Evolutionary conservation across 2,888 invertebrate species (phyloP), one percentile per base, ranked within the genome.

Genomic region (Antheraea yamamai): DNA sequence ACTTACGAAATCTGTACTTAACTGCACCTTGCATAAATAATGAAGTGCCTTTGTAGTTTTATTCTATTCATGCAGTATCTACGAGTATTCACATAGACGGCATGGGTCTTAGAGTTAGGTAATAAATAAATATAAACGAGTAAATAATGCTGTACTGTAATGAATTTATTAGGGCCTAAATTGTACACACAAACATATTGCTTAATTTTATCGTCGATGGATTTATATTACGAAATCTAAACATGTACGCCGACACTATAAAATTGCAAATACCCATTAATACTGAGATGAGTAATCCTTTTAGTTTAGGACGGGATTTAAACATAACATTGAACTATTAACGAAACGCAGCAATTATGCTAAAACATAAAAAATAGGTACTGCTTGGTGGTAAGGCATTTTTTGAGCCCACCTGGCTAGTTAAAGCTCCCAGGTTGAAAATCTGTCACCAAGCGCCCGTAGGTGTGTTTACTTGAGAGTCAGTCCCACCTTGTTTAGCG

Each of bases 1-100:
- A 66, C 64, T 66, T 66, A 66, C 30, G 64, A 66, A 66, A 66
- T 66, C 30, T 30, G 64, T 61, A 61, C 14, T 23, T 66, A 66
- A 18, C 18, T 66, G 64, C 16, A 30, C 26, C 30, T 66, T 66
- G 64, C 64, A 66, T 66, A 66, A 30, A 30, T 66, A 66, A 66
- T 66, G 26, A 26, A 66, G 30, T 66, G 6, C 16, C 64, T 61
- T 61, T 23, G 23, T 61, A 61, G 23, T 23, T 23, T 61, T 61
- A 61, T 61, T 61, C 61, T 12, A 61, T 61, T 20, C 23, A 61
- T 61, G 61, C n/a, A 61, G 12, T 10, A 8, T 61, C 18, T 55
- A 55, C 55, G 6, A 61, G 61, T 55, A 20, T 55, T 55, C 8
- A 23, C 10, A 61, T 61, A 61, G n/a, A 61, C n/a, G n/a, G n/a